Evolutionary conservation across 2,888 invertebrate genomes (phyloP).

Genomic region (Campoletis raptor): DNA sequence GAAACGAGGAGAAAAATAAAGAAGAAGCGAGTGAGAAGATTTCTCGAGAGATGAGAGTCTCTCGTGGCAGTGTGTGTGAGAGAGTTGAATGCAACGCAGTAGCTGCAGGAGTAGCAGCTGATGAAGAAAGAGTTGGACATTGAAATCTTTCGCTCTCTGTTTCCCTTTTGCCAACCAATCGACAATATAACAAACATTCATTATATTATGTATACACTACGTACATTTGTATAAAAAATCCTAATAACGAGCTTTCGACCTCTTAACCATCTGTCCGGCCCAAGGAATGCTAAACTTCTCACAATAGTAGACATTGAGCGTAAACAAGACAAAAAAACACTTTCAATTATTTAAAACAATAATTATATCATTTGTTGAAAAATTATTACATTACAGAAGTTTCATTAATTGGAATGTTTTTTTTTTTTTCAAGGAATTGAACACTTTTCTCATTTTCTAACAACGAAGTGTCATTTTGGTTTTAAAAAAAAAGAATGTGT

Average conservation of each 20-base stretch:
- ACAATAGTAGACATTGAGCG: neutral
- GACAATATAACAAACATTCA: neutral
- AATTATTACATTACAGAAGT: neutral
- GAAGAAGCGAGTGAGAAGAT: constrained; percentile 50
- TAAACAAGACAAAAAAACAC: neutral
- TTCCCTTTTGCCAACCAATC: neutral
- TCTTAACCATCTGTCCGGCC: constrained; percentile 9
- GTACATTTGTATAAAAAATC: neutral
- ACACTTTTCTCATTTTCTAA: neutral
- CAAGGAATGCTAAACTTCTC: neutral
- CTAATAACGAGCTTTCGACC: constrained; percentile 2
- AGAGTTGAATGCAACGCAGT: constrained; percentile 34
- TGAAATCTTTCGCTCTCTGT: constrained; percentile 37
- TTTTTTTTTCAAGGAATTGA: too few relatives aligned
- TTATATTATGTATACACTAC: neutral
- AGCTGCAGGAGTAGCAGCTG: constrained; percentile 27
- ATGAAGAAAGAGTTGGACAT: constrained; percentile 42
- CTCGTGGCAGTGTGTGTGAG: constrained; percentile 28
- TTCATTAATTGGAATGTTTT: neutral
- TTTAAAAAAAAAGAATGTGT: neutral
- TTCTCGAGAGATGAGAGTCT: constrained; percentile 53
- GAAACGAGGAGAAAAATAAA: constrained; percentile 56
- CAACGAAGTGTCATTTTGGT: too few relatives aligned
- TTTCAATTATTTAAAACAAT: neutral
- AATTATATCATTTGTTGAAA: neutral